Evolutionary conservation across 2,797 vertebrate genomes (phyloP).

Genomic region (Galaxias olidus): DNA sequence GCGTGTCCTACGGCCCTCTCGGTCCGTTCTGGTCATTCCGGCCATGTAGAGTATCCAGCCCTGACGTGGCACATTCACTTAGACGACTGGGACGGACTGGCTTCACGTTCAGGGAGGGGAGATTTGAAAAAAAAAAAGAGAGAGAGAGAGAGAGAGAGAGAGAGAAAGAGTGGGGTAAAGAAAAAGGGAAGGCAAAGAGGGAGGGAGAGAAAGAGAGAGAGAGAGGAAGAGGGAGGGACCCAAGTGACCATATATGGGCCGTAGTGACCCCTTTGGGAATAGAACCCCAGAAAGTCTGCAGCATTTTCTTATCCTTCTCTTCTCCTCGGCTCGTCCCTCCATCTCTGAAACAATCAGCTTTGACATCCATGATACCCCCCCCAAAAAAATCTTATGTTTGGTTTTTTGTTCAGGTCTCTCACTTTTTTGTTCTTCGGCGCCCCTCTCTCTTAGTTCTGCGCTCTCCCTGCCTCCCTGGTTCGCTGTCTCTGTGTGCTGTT

Average conservation of each 20-base stretch:
- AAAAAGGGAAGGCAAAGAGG: constrained; percentile 38
- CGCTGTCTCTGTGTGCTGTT: constrained; percentile 75
- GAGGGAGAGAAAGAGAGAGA: constrained; percentile 40
- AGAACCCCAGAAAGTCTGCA: constrained; percentile 79
- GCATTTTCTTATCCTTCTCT: constrained; percentile 73
- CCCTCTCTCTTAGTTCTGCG: constrained; percentile 45
- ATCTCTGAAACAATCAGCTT: constrained; percentile 52
- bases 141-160: constrained; percentile 46
- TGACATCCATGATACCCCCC: constrained; percentile 46
- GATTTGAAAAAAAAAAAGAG: constrained; percentile 68
- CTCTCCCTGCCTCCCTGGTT: constrained; percentile 67
- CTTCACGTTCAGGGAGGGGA: constrained; percentile 98
- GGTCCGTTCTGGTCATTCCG: constrained; percentile 67
- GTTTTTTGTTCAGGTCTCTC: constrained; percentile 48
- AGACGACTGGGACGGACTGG: constrained; percentile 93
- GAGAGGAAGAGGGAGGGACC: constrained; percentile 85
- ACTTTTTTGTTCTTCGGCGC: constrained; percentile 27
- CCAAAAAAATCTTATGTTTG: constrained; percentile 55
- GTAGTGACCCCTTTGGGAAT: constrained; percentile 90
- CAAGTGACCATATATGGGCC: constrained; percentile 94
- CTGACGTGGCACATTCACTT: constrained; percentile 99
- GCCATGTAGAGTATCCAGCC: constrained; percentile 91
- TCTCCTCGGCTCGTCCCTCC: constrained; percentile 30
- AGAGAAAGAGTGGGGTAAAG: constrained; percentile 84
- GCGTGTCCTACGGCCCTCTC: constrained; percentile 54